A percentile compares a stretch with the other conserved stretches of the same genome.
phyloP scores from a whole-genome alignment of 2,113 vertebrate genomes.

The Acrocephalus arundinaceus region DNA sequence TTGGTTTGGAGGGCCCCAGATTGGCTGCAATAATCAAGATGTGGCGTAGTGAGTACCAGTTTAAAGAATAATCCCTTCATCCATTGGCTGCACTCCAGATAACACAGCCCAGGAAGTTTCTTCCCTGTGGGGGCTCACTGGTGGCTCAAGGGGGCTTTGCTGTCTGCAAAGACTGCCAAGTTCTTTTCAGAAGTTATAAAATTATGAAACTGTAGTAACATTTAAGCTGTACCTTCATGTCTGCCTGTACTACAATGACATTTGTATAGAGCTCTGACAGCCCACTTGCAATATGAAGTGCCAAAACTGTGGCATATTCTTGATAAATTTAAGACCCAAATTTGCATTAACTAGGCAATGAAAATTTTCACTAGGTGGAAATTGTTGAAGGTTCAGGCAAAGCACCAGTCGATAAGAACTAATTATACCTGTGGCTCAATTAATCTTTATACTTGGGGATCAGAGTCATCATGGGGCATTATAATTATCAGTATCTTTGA shows the following conservation, averaged over 20 bases:
- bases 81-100: neutral
- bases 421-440: neutral
- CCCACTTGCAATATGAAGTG: neutral
- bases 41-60: neutral
- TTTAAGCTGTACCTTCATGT: neutral
- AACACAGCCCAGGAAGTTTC: neutral
- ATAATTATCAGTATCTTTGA: neutral
- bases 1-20: neutral
- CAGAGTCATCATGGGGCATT: neutral
- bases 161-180: neutral
- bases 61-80: neutral
- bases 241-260: neutral
- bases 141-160: neutral
- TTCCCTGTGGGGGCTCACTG: neutral
- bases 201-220: neutral
- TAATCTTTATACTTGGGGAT: neutral
- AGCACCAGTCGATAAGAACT: neutral
- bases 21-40: neutral
- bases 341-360: neutral
- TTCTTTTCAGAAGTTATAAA: neutral
- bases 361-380: neutral
- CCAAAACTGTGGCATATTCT: neutral
- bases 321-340: neutral
- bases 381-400: neutral
- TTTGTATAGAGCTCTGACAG: neutral